Evolutionary conservation across 1,140 invertebrate species (phyloP).

Genomic region (Aporrectodea caliginosa): DNA sequence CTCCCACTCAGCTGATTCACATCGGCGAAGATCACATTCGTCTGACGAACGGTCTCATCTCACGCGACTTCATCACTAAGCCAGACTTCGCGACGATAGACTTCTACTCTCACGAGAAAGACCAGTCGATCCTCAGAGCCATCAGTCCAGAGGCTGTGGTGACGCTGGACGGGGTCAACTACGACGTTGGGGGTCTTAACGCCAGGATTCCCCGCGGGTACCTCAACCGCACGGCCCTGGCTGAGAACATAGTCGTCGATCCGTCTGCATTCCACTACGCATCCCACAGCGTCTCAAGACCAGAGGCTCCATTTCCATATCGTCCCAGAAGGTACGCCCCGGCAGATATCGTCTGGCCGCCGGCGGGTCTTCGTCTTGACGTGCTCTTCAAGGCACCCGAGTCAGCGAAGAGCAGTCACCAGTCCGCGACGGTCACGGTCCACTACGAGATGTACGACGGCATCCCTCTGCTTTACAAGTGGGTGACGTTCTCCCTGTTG

Average conservation of each 20-base stretch:
- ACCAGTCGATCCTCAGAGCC: not conserved
- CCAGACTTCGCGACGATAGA: constrained; percentile 20
- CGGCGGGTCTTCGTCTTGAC: constrained; percentile 1
- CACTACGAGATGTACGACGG: constrained; percentile 30
- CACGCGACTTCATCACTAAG: constrained; percentile 1
- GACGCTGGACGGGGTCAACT: not conserved
- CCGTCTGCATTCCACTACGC: constrained; percentile 4
- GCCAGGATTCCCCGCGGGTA: constrained; percentile 11
- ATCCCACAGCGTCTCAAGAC: not conserved
- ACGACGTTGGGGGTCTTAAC: constrained; percentile 11
- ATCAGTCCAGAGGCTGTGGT: constrained; percentile 16
- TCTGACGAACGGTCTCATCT: constrained; percentile 6
- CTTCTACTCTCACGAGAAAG: constrained; percentile 4
- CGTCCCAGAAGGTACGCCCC: constrained; percentile 13
- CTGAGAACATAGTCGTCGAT: not conserved
- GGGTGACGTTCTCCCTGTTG: not conserved
- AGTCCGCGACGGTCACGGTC: constrained; percentile 6
- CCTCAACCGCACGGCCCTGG: constrained; percentile 18
- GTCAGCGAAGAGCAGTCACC: constrained; percentile 3
- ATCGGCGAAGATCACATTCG: not conserved
- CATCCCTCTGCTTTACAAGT: constrained; percentile 14
- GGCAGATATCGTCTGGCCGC: constrained; percentile 14
- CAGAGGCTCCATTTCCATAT: constrained; percentile 19
- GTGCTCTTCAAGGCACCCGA: constrained; percentile 16
- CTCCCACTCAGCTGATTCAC: not conserved